Evolutionary conservation across 2,888 invertebrate species (phyloP), one percentile per base, ranked within the genome.

Genomic region (Celastrina argiolus): DNA sequence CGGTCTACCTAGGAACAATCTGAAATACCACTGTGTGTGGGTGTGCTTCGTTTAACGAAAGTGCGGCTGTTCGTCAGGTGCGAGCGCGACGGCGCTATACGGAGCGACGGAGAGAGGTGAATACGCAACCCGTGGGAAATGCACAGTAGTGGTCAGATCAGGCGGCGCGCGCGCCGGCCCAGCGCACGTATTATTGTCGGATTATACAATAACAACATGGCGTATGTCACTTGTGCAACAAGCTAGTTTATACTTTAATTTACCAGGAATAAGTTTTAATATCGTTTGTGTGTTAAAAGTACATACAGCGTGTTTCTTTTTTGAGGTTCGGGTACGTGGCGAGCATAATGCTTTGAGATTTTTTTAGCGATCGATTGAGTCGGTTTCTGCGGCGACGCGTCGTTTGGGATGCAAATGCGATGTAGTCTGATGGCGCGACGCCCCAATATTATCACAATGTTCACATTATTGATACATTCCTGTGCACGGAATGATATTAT

Each of bases 61-160:
- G 87, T 88, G 86, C 88, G 84, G 86, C 89, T 86, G 88, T 90
- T 85, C 87, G 87, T 88, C 88, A 87, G 85, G 89, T 71, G 75
- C 22, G 75, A 90, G 39, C 58, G 82, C 73, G 88, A 89, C 77
- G 71, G 69, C 70, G 83, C 83, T 84, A 84, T 84, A 78, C 77
- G 68, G 81, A 76, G 76, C 66, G 81, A 91, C 72, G 71, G 77
- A 79, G 73, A 76, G 75, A 71, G 80, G 73, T 69, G 73, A 79
- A 76, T 78, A 81, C 81, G 81, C 83, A 85, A 85, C 86, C 87
- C 92, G 92, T 92, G 92, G 92, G 91, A 92, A 92, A 88, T 92
- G 91, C 90, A 92, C 92, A 91, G 92, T 90, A 92, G 92, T 91
- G 91, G 91, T 88, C 91, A 88, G 90, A 89, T 85, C 87, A 85